Evolutionary conservation across 2,888 invertebrate genomes (phyloP).

Genomic region (Yponomeuta evonymella): DNA sequence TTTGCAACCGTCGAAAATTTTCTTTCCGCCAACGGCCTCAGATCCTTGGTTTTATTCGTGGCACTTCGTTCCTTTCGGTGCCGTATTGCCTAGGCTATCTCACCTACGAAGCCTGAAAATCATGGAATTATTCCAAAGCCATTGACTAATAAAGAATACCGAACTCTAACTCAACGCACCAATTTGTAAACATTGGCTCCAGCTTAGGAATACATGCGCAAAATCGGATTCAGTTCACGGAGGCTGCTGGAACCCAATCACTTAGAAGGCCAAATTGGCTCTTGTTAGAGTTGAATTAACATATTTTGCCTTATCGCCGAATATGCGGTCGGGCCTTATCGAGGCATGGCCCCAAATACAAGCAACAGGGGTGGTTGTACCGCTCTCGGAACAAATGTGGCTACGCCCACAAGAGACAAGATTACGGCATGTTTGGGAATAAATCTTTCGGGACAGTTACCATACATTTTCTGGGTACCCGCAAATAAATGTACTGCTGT

Average conservation of each 20-base stretch:
- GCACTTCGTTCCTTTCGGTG: not conserved
- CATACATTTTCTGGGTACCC: constrained; percentile 57
- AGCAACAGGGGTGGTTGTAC: constrained; percentile 44
- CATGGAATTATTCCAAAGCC: constrained; percentile 36
- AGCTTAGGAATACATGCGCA: constrained; percentile 41
- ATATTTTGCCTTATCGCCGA: constrained; percentile 72
- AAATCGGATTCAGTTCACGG: constrained; percentile 67
- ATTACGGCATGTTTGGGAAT: constrained; percentile 66
- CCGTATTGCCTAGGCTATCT: not conserved
- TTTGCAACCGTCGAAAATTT: constrained; percentile 38
- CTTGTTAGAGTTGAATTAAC: constrained; percentile 64
- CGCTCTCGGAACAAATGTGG: constrained; percentile 54
- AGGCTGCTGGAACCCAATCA: constrained; percentile 65
- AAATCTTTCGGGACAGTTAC: constrained; percentile 67
- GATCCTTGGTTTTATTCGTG: not conserved
- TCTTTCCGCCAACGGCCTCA: constrained; percentile 42
- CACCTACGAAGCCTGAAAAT: not conserved
- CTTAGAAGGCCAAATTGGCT: constrained; percentile 72
- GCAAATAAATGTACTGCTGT: constrained; percentile 56
- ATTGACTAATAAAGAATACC: constrained; percentile 43
- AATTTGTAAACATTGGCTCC: constrained; percentile 68
- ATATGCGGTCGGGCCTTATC: constrained; percentile 65
- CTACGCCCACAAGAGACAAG: constrained; percentile 64
- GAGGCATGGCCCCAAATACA: constrained; percentile 57
- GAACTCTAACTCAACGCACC: constrained; percentile 35